These are phyloP conservation scores for Diaperis boleti DNA, from an alignment of 2,888 invertebrate species.

Conservation along the genomic window DNA sequence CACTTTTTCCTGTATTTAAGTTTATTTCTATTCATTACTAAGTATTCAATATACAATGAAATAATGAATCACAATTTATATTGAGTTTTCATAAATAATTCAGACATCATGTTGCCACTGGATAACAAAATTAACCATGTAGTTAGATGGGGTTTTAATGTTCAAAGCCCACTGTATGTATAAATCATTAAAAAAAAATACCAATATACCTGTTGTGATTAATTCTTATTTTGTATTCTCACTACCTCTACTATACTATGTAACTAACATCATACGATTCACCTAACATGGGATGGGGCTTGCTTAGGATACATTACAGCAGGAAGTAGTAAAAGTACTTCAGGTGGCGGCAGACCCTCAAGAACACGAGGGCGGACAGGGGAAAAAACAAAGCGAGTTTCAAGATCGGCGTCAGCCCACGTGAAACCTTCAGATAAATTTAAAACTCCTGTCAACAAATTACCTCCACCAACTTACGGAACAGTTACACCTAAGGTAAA, in stretches of 20 bases:
- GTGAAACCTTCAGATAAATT: constrained; percentile 29
- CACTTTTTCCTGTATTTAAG: constrained; percentile 25
- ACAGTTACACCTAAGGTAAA: constrained; percentile 61
- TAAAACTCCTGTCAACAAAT: constrained; percentile 49
- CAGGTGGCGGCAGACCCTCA: constrained; percentile 47
- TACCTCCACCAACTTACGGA: constrained; percentile 48
- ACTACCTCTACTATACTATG: too few relatives aligned
- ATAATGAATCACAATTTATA: too few relatives aligned
- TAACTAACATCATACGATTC: constrained; percentile 12
- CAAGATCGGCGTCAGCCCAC: constrained; percentile 54
- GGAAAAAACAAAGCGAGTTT: constrained; percentile 38
- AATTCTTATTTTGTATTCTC: too few relatives aligned
- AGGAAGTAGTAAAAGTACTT: constrained; percentile 52
- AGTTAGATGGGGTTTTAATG: too few relatives aligned
- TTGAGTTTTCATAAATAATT: too few relatives aligned
- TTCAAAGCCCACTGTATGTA: too few relatives aligned
- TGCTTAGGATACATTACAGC: constrained; percentile 60
- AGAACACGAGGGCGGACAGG: constrained; percentile 24
- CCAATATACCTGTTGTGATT: too few relatives aligned
- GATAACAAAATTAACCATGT: too few relatives aligned
- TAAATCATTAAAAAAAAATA: too few relatives aligned
- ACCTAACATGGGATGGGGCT: constrained; percentile 34
- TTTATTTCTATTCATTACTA: constrained; percentile 26
- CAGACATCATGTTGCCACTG: too few relatives aligned
- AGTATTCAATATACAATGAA: too few relatives aligned